A percentile compares a stretch with the other conserved stretches of the same genome.
phyloP scores from a whole-genome alignment of 1,140 invertebrate species.

The Drosophila lacertosa region DNA sequence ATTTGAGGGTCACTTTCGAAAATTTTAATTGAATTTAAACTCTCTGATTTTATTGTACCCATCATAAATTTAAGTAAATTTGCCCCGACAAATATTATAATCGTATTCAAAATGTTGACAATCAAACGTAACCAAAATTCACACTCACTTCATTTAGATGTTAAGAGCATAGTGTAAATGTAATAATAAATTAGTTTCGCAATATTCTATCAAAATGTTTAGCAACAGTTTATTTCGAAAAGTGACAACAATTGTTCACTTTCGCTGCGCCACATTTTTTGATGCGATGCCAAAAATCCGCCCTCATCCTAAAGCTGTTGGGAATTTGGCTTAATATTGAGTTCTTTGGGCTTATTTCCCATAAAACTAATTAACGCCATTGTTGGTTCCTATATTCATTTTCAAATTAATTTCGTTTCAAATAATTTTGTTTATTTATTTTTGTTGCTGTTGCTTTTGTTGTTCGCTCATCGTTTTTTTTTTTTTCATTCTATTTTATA shows the following conservation, averaged over 20 bases:
- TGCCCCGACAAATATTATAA: conserved; percentile 17
- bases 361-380: conserved; percentile 59
- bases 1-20: conserved; percentile 77
- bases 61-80: conserved; percentile 57
- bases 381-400: conserved; percentile 39
- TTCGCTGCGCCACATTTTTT: conserved; percentile 54
- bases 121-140: conserved; percentile 23
- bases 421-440: conserved; percentile 78
- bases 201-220: conserved; percentile 25
- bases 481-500: conserved; percentile 3
- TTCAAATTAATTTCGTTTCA: conserved; percentile 74
- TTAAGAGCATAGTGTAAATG: conserved; percentile 35
- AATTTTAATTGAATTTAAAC: conserved; percentile 66
- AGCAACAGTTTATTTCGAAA: conserved; percentile 16
- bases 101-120: conserved; percentile 47
- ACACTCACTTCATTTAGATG: conserved; percentile 31
- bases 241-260: conserved; percentile 66
- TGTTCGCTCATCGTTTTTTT: conserved; percentile 12
- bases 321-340: neutral
- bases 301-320: neutral
- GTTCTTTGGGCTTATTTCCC: conserved; percentile 33
- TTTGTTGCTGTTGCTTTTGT: conserved; percentile 28
- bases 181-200: conserved; percentile 49
- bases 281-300: conserved; percentile 45
- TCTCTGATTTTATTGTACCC: conserved; percentile 41